phyloP scores from a whole-genome alignment of 2,113 vertebrate species.

The Takifugu flavidus region DNA sequence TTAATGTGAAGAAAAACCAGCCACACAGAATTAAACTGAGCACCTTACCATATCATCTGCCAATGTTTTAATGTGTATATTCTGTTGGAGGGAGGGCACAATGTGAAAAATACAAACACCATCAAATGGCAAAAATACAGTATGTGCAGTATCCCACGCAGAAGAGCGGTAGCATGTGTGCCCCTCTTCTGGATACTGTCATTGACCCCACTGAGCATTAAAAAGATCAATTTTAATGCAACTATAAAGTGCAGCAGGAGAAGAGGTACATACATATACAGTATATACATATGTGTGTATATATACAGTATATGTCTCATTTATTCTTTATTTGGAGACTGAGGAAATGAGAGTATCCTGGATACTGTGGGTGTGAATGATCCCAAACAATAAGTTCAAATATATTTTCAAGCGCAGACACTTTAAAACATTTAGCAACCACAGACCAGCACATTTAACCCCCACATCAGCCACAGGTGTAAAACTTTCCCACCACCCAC shows the following conservation, averaged over 20 bases:
- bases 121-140: constrained; percentile 60
- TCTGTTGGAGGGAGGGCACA: constrained; percentile 89
- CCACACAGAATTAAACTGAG: constrained; percentile 64
- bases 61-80: constrained; percentile 99
- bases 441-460: constrained; percentile 12
- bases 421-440: constrained; percentile 14
- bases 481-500: constrained; percentile 1
- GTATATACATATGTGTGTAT: too few relatives aligned
- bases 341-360: constrained; percentile 8
- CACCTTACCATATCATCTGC: constrained; percentile 99
- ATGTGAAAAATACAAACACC: constrained; percentile 74
- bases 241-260: too few relatives aligned
- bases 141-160: constrained; percentile 25
- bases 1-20: constrained; percentile 39
- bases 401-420: constrained; percentile 10
- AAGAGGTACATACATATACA: too few relatives aligned
- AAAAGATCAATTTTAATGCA: background rate
- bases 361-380: constrained; percentile 38
- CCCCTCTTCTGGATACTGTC: constrained; percentile 13
- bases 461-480: constrained; percentile 5
- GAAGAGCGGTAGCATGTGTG: constrained; percentile 27
- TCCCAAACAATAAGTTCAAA: constrained; percentile 26
- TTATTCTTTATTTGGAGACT: background rate
- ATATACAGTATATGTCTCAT: background rate
- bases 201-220: background rate